Evolutionary conservation across 2,113 vertebrate species (phyloP), one percentile per base, ranked within the genome.

Genomic region (Zosterops borbonicus): DNA sequence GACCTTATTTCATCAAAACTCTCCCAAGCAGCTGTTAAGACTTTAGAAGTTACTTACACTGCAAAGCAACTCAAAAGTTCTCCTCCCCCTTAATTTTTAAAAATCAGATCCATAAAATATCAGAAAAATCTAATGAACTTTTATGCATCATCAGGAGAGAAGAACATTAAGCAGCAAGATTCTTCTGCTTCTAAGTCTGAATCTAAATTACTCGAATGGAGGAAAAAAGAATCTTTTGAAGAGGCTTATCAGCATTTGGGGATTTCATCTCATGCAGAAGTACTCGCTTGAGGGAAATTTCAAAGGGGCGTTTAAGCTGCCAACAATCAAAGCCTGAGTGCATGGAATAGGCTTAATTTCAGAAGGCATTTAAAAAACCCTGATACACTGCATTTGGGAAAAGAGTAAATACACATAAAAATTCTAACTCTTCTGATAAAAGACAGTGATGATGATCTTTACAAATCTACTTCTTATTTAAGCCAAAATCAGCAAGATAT

Each of bases 101-200:
- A 93, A 91, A 81, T 89, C 89, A 79, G 74, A 87, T 64, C 65
- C 74, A 33, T 46, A 95, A 91, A 24, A 2, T 82, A 79, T 73
- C 87, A 91, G 70, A 84, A 94, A 92, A 91, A 90, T 82, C 78
- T 85, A 80, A 91, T 74, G 93, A 96, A 94, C 75, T 93, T 85
- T 50, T 83, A 77, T 76, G 75, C 90, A 78, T 46, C 56, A 80
- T 41, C 67, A 94, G 76, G 79, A 87, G 71, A 92, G 74, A 91
- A 89, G 44, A 91, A 85, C 55, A 90, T 62, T 82, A 83, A 90
- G 63, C 42, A 94, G 71, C 59, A 95, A 93, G 79, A 80, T 50
- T 67, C 44, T 93, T 82, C 81, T 87, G 42, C 64, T 92, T 75
- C 64, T 20, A 46, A 94, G 52, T 52, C 75, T 86, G 55, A 93